A percentile compares a stretch with the other conserved stretches of the same genome.
These are phyloP conservation scores for Oegoconia quadripuncta DNA, from an alignment of 2,888 invertebrate genomes.

Conservation along the genomic window DNA sequence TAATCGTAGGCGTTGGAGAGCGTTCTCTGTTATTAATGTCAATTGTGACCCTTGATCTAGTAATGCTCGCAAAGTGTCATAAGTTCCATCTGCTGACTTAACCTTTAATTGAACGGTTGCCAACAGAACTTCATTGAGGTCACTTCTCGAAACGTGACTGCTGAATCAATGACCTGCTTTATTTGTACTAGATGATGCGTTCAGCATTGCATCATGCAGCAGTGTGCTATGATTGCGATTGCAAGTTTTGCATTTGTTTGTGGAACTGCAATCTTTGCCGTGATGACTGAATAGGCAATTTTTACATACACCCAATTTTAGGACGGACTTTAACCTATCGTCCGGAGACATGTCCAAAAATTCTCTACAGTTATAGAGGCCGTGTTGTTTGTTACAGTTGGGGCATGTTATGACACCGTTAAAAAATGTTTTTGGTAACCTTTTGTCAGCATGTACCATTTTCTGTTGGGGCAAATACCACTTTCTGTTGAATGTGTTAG, in stretches of 20 bases:
- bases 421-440: background rate
- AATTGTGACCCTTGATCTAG: constrained; percentile 5
- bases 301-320: constrained; percentile 5
- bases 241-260: constrained; percentile 10
- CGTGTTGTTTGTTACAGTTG: background rate
- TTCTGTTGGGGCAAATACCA: no score
- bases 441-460: no score
- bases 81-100: background rate
- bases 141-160: background rate
- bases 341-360: constrained; percentile 5
- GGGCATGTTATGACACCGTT: background rate
- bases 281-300: constrained; percentile 13
- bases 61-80: background rate
- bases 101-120: background rate
- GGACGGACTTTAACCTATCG: background rate
- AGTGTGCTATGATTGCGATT: constrained; percentile 9
- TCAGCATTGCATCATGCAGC: constrained; percentile 5
- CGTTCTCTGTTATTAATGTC: background rate
- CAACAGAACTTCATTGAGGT: constrained; percentile 1
- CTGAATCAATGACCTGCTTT: background rate
- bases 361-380: constrained; percentile 4
- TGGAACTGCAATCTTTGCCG: constrained; percentile 8
- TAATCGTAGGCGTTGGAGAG: background rate
- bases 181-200: background rate
- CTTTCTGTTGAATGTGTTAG: background rate